Base-by-base conservation (phyloP, 1,140 invertebrate genomes). In the Chironomus striatipennis region DNA sequence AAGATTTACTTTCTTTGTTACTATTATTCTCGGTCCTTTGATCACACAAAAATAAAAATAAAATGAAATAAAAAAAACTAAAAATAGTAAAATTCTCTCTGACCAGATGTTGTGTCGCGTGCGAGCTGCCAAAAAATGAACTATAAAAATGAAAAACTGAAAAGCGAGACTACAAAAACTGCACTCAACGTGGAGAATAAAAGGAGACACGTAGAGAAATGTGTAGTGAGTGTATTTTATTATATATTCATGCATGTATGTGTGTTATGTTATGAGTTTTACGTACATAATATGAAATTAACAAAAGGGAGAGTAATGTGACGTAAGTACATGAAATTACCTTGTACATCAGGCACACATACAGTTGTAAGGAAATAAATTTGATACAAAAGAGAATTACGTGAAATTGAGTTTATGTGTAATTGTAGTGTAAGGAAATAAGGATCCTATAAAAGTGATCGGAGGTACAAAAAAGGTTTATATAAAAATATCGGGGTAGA, bases 141-240 rank as follows among this genome's bases (percentile, higher is more conserved):
- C 65, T 70, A 70, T 70, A 70, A 70, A 70, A 70, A 70, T 70
- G 65, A 70, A 70, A 70, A 70, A 57, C 47, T 57, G n/a, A 10
- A 18, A 57, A n/a, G 12, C 47, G 47, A 57, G 47, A n/a, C 47
- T 12, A 57, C 20, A 20, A 18, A 67, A 70, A 70, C 65, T 70
- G 65, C 65, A 70, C 65, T 70, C 65, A 21, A 70, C 10, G 65
- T 17, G 9, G 65, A 70, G 17, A 15, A 21, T 17, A 70, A 70
- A 70, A 70, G 65, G 65, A 70, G 65, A 70, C 17, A 70, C n/a
- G n/a, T n/a, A n/a, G n/a, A n/a, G n/a, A n/a, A n/a, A n/a, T n/a
- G n/a, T 34, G 24, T 34, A 34, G 24, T 34, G 24, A 34, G 24
- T 34, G 24, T 34, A 34, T 34, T n/a, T 34, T 34, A 34, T 34